phyloP scores from a whole-genome alignment of 2,797 vertebrate species.

The Oreonectes daqikongensis region DNA sequence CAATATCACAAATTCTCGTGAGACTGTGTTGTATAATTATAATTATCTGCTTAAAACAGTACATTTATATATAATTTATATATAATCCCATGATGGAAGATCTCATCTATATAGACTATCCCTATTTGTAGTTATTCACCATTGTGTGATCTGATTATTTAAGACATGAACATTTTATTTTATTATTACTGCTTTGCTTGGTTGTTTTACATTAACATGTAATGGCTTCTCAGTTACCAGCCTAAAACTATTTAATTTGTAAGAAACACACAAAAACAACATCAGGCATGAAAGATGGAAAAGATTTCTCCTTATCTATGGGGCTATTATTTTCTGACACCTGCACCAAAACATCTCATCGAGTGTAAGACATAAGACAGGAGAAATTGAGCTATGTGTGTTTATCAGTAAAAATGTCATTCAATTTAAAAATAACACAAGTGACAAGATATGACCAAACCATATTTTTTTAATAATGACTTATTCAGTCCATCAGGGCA shows the following conservation, averaged over 20 bases:
- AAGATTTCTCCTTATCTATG: background rate
- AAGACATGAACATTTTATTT: background rate
- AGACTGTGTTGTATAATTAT: too few species aligned
- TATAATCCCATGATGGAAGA: slow-evolving; percentile 14
- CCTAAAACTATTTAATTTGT: background rate
- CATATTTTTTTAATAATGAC: background rate
- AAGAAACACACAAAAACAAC: slow-evolving; percentile 2
- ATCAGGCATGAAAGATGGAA: slow-evolving; percentile 11
- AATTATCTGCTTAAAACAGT: background rate
- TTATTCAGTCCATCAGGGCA: background rate
- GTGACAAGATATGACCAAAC: background rate
- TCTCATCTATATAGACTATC: background rate
- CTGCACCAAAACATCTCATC: background rate
- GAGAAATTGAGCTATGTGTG: background rate
- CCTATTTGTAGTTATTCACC: background rate
- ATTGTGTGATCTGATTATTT: background rate
- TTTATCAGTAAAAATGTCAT: background rate
- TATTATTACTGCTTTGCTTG: background rate
- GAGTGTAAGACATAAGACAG: background rate
- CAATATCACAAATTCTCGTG: too few species aligned
- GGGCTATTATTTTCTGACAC: background rate
- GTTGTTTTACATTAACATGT: background rate
- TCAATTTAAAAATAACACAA: slow-evolving; percentile 6
- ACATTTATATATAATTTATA: background rate
- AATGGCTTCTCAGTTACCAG: background rate